Percentiles rank a stretch among this genome's conserved stretches.
These are phyloP conservation scores for Galaxea fascicularis DNA, from an alignment of 92 coral and sea anemone genomes.

Conservation along the genomic window DNA sequence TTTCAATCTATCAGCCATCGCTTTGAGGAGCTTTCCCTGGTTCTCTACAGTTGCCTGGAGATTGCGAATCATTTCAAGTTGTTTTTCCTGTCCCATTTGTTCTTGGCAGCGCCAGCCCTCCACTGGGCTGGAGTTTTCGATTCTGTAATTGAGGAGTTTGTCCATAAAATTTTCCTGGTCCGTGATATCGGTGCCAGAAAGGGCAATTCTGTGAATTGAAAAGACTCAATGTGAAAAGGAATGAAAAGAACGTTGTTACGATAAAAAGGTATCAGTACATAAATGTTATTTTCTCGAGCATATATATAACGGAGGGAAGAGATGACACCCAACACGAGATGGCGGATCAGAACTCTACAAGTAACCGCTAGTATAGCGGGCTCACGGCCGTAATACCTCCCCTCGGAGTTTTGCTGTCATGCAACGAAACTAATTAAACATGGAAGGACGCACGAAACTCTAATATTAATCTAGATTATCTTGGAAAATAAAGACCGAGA, in stretches of 20 bases:
- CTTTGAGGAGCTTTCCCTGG: constrained; percentile 71
- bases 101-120: neutral
- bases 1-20: constrained; percentile 58
- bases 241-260: neutral
- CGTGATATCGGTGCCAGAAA: constrained; percentile 16
- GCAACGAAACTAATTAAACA: no score
- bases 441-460: no score
- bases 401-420: no score
- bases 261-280: neutral
- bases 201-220: neutral
- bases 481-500: no score
- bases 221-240: neutral
- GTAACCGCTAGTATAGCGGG: no score
- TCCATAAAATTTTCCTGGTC: constrained; percentile 15
- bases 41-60: constrained; percentile 64
- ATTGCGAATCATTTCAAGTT: neutral
- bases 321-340: no score
- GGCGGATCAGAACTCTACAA: no score
- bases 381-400: no score
- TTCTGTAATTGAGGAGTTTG: neutral
- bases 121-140: neutral
- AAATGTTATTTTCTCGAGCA: no score
- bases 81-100: neutral
- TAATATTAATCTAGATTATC: no score
- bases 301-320: no score